Evolutionary conservation across 2,888 invertebrate species (phyloP).

Genomic region (Drosophila birchii): DNA sequence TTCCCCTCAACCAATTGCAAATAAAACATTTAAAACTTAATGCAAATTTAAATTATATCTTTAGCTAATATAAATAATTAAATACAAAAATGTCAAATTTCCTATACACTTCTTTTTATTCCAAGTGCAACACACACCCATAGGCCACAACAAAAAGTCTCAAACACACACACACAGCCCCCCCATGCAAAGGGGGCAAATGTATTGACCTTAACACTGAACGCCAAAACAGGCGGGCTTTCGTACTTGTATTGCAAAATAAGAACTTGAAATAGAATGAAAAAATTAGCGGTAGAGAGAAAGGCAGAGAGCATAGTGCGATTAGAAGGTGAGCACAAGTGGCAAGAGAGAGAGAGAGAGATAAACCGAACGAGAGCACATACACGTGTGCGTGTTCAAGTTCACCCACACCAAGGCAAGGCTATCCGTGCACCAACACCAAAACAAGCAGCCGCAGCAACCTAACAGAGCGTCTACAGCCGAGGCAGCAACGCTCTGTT

Average conservation of each 20-base stretch:
- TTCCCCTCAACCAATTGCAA: no score
- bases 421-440: conserved; percentile 14
- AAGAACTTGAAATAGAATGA: conserved; percentile 57
- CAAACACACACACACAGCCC: conserved; percentile 26
- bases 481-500: conserved; percentile 63
- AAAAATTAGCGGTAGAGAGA: conserved; percentile 25
- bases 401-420: conserved; percentile 75
- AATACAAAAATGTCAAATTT: no score
- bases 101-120: background rate
- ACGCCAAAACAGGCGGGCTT: conserved; percentile 46
- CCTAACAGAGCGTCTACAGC: conserved; percentile 67
- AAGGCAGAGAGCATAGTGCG: conserved; percentile 28
- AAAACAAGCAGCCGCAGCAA: background rate
- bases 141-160: background rate
- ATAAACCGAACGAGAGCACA: conserved; percentile 28
- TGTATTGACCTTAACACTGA: conserved; percentile 83
- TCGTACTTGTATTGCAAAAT: conserved; percentile 51
- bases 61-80: no score
- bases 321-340: conserved; percentile 29
- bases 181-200: conserved; percentile 52
- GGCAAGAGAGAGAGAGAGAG: background rate
- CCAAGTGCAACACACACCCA: conserved; percentile 33
- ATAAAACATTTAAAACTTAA: no score
- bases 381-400: conserved; percentile 70
- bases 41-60: no score